Conservation (phyloP, 2,888 invertebrate species). For the Ophraella communa region DNA sequence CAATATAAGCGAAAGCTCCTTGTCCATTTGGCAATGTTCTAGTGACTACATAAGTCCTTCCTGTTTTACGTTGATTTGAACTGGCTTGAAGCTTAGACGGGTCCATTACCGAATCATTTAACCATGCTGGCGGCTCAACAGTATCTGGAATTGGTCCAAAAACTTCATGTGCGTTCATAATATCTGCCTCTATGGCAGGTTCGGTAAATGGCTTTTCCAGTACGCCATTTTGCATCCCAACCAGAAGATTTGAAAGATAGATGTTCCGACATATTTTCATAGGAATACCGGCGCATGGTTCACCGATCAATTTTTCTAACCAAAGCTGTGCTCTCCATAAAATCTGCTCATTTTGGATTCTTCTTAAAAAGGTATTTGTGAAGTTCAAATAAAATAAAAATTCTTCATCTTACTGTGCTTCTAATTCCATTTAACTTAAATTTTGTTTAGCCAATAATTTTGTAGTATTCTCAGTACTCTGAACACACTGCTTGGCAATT, state of each 20-base stretch:
- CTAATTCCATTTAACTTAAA: constrained; percentile 47
- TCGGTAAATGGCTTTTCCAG: constrained; percentile 55
- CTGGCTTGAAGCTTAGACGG: constrained; percentile 29
- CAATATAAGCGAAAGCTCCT: constrained; percentile 61
- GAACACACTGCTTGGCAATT: no score
- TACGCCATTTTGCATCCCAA: constrained; percentile 58
- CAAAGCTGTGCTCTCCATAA: constrained; percentile 54
- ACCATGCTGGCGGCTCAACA: constrained; percentile 51
- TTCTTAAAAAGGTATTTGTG: constrained; percentile 48
- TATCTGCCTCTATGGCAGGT: constrained; percentile 54
- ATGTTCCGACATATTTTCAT: constrained; percentile 59
- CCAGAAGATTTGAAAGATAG: constrained; percentile 58
- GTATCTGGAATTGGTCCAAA: constrained; percentile 50
- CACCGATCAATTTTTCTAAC: constrained; percentile 58
- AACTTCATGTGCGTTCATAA: constrained; percentile 53
- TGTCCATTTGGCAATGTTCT: constrained; percentile 58
- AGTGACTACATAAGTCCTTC: constrained; percentile 61
- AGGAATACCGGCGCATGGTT: constrained; percentile 51
- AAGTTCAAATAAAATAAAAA: constrained; percentile 60
- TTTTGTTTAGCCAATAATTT: no score
- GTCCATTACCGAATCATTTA: constrained; percentile 48
- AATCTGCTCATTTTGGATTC: constrained; percentile 43
- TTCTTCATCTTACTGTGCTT: constrained; percentile 59
- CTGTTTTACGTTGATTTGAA: constrained; percentile 46
- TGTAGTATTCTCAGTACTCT: no score